Evolutionary conservation across 2,797 vertebrate species (phyloP).

Genomic region (Acrossocheilus fasciatus): DNA sequence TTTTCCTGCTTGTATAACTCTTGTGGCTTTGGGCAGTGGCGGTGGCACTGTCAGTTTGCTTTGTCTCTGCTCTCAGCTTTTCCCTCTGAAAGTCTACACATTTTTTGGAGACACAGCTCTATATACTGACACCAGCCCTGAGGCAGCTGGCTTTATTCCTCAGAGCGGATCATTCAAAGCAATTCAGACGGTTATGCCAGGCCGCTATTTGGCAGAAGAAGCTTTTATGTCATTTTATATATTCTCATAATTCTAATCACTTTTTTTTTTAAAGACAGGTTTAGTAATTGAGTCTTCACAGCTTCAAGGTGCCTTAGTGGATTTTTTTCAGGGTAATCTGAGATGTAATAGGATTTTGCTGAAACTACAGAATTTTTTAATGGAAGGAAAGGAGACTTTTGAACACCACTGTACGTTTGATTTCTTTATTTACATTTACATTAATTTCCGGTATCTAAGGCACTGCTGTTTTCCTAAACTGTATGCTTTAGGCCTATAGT

Average conservation of each 20-base stretch:
- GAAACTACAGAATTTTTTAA: neutral
- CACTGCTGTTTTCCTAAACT: neutral
- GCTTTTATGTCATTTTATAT: neutral
- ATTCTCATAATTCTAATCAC: neutral
- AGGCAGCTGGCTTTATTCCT: neutral
- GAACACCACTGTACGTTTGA: neutral
- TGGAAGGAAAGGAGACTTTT: neutral
- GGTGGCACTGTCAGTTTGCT: conserved; percentile 39
- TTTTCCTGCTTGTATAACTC: conserved; percentile 48
- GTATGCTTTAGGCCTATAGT: neutral
- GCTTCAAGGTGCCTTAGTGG: neutral
- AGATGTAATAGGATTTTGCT: conserved; percentile 9
- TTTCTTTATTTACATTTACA: neutral
- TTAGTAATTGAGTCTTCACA: conserved; percentile 18
- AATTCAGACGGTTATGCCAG: neutral
- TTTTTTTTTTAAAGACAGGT: neutral
- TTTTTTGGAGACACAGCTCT: conserved; percentile 31
- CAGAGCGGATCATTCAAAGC: neutral
- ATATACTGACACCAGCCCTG: conserved; percentile 12
- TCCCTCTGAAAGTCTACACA: conserved; percentile 16
- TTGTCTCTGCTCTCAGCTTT: conserved; percentile 33
- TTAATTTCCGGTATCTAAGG: neutral
- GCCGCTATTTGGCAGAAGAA: neutral
- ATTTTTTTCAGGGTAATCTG: conserved; percentile 14
- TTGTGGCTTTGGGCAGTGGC: conserved; percentile 46